A percentile compares a stretch with the other conserved stretches of the same genome.
Conservation (phyloP, 2,888 invertebrate species). For the Drosophila prolongata region DNA sequence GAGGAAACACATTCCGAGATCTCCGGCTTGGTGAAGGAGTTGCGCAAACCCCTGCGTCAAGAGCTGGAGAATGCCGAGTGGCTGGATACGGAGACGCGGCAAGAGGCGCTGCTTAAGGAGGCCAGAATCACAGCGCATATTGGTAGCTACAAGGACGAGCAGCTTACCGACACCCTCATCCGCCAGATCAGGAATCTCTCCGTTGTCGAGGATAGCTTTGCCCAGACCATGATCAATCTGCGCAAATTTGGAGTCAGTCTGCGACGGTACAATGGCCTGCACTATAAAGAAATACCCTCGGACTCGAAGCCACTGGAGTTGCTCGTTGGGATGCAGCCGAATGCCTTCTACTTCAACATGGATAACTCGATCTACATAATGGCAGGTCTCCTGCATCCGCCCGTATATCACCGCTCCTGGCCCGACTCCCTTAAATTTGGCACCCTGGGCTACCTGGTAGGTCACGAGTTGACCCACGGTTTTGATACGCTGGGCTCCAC, state of each 20-base stretch:
- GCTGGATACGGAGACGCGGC: conserved; percentile 78
- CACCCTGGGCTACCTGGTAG: conserved; percentile 79
- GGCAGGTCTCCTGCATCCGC: conserved; percentile 80
- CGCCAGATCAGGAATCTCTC: conserved; percentile 62
- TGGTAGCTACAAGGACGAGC: conserved; percentile 65
- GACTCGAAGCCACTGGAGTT: conserved; percentile 73
- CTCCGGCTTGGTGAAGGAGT: conserved; percentile 63
- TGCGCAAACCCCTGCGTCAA: conserved; percentile 65
- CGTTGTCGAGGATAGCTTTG: conserved; percentile 59
- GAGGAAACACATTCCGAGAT: conserved; percentile 66
- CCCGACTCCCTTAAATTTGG: conserved; percentile 81
- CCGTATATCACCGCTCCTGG: conserved; percentile 76
- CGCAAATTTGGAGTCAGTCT: conserved; percentile 57
- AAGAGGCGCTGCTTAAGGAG: conserved; percentile 77
- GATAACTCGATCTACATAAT: conserved; percentile 82
- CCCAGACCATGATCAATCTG: conserved; percentile 67
- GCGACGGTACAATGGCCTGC: conserved; percentile 67
- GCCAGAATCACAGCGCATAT: conserved; percentile 60
- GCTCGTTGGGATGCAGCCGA: conserved; percentile 74
- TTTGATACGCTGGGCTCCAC: conserved; percentile 76
- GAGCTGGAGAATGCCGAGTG: conserved; percentile 73
- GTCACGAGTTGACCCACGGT: conserved; percentile 82
- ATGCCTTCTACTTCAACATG: conserved; percentile 80
- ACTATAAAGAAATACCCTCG: conserved; percentile 48
- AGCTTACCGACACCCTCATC: conserved; percentile 62